phyloP scores from a whole-genome alignment of 2,888 invertebrate species.

The Phymatocera aterrima region DNA sequence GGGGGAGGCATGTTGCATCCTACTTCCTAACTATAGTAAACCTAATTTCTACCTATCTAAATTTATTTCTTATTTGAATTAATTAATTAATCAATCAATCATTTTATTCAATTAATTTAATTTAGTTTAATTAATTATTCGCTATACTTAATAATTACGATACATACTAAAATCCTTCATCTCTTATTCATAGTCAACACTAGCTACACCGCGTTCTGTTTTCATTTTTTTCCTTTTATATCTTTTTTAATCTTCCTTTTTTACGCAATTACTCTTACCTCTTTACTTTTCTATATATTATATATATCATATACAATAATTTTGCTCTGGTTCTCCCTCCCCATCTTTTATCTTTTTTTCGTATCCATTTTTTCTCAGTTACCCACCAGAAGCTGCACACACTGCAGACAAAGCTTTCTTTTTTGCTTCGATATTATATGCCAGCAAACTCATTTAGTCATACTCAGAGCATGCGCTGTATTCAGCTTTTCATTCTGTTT shows the following conservation, averaged over 20 bases:
- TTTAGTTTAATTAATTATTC: slow-evolving; percentile 57
- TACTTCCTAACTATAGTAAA: slow-evolving; percentile 63
- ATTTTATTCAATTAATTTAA: slow-evolving; percentile 50
- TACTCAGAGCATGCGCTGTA: slow-evolving; percentile 2
- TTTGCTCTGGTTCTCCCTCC: slow-evolving; percentile 54
- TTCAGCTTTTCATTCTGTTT: slow-evolving; percentile 58
- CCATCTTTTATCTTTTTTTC: slow-evolving; percentile 48
- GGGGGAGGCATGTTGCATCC: slow-evolving; percentile 66
- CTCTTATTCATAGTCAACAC: slow-evolving; percentile 67
- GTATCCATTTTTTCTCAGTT: slow-evolving; percentile 50
- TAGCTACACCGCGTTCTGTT: slow-evolving; percentile 61
- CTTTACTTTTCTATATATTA: slow-evolving; percentile 50
- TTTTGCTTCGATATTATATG: not conserved
- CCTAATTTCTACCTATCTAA: slow-evolving; percentile 49
- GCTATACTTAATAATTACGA: slow-evolving; percentile 62
- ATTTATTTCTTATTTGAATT: slow-evolving; percentile 30
- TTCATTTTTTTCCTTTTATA: not conserved
- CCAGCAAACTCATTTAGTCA: not conserved
- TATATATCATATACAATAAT: slow-evolving; percentile 61
- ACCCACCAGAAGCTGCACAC: slow-evolving; percentile 7
- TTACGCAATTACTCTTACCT: slow-evolving; percentile 52
- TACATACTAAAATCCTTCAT: slow-evolving; percentile 52
- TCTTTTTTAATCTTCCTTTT: slow-evolving; percentile 44
- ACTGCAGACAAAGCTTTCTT: slow-evolving; percentile 1
- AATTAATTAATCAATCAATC: slow-evolving; percentile 60